Percentiles rank a stretch among this genome's conserved stretches.
phyloP scores from a whole-genome alignment of 2,113 vertebrate genomes.

The Lanius ludovicianus region DNA sequence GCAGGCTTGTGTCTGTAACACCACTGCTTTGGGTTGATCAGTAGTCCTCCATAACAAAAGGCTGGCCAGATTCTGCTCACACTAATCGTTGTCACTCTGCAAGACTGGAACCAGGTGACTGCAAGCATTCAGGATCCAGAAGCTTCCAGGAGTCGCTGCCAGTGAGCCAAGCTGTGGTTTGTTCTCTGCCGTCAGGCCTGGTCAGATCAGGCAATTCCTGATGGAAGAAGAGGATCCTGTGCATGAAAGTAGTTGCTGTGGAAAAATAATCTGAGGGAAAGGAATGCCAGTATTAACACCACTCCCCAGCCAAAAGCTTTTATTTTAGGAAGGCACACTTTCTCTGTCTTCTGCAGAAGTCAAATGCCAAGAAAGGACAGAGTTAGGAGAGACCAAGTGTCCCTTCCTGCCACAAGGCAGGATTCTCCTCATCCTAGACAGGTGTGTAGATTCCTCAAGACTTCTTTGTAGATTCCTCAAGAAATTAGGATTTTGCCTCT shows the following conservation, averaged over 20 bases:
- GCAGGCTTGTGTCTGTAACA: not conserved
- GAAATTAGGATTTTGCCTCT: not conserved
- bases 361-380: not conserved
- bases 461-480: not conserved
- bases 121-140: not conserved
- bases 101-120: not conserved
- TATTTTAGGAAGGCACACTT: not conserved
- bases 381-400: not conserved
- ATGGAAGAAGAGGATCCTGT: not conserved
- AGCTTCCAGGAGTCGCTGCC: not conserved
- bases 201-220: not conserved
- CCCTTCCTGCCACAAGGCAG: not conserved
- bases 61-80: not conserved
- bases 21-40: not conserved
- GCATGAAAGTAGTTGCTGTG: not conserved
- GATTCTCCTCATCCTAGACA: not conserved
- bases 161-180: not conserved
- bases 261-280: not conserved
- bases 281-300: not conserved
- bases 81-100: rapidly evolving
- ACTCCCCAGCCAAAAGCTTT: not conserved
- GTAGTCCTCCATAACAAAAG: not conserved
- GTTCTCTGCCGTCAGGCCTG: not conserved
- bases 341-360: not conserved
- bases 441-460: not conserved